Conservation (phyloP, 2,888 invertebrate genomes). For the Standfussiana lucernea region DNA sequence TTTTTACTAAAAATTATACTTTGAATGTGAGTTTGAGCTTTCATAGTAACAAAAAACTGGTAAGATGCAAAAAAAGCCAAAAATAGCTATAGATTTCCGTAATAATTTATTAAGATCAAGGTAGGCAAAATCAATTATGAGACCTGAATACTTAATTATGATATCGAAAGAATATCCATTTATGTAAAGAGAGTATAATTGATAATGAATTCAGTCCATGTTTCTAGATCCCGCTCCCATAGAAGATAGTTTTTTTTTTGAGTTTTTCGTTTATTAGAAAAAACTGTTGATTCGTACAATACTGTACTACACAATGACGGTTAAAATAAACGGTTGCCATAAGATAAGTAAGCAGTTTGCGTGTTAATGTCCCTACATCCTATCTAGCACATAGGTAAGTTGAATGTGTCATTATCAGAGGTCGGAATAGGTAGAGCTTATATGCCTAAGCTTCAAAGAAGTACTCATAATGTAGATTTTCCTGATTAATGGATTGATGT, state of each 20-base stretch:
- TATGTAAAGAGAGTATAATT: no score
- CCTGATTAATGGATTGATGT: not conserved
- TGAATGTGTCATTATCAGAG: not conserved
- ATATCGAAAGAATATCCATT: not conserved
- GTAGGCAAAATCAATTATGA: not conserved
- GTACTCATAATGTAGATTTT: conserved; percentile 5
- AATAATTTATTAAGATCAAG: not conserved
- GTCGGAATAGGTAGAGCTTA: no score
- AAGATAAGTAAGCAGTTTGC: not conserved
- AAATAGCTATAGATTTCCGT: not conserved
- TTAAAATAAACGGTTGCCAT: no score
- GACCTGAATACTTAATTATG: not conserved
- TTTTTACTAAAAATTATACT: not conserved
- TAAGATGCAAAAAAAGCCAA: not conserved
- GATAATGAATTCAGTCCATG: not conserved
- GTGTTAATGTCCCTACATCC: not conserved
- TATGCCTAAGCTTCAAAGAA: no score
- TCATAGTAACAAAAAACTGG: no score
- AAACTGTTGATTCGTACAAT: not conserved
- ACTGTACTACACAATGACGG: no score
- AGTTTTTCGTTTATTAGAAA: not conserved
- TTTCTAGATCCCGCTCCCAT: not conserved
- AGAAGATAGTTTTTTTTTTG: not conserved
- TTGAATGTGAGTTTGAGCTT: not conserved
- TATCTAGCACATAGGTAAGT: not conserved